Evolutionary conservation across 1,140 invertebrate genomes (phyloP), one percentile per base, ranked within the genome.

Genomic region (Coboldia fuscipes): DNA sequence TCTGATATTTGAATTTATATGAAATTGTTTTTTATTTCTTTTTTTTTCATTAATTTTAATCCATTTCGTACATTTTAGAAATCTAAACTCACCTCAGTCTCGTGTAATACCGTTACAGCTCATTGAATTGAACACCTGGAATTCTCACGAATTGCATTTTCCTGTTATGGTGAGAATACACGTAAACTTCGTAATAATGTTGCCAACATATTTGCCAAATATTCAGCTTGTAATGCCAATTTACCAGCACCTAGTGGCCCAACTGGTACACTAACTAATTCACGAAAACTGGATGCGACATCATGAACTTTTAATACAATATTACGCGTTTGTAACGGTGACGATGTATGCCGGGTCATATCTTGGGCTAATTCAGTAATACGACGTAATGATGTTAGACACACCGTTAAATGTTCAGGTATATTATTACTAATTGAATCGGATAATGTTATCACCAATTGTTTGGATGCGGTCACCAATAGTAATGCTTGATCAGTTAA

Each of bases 391-490:
- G 77, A 68, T 2, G 67, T 64, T 24, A 82, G 54, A 44, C 78
- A 82, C 36, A 70, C 66, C 1, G 70, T 66, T 2, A 83, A 54
- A 39, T 77, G 73, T 17, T 68, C 60, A 14, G 74, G 58, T 30
- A 65, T 44, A 39, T 61, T 61, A 2, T 62, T 62, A 13, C 55
- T 47, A 3, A 62, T 62, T 32, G 58, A 48, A 35, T 74, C 64
- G 0, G 75, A 80, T 46, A 81, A 71, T 30, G 74, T 71, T 30
- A 80, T 76, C 10, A 89, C 82, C 38, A 90, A 61, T 24, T 75
- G 58, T 41, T 88, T 82, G 7, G 80, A 83, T 18, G 80, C 73
- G 0, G 75, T 80, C 23, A 88, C 81, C 43, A 88, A 66, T 8
- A 76, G 71, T 33, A 82, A 61, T 0, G 80, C 76, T 50, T 83